Evolutionary conservation across 2,888 invertebrate genomes (phyloP).

Genomic region (Pristionchus maxplancki): DNA sequence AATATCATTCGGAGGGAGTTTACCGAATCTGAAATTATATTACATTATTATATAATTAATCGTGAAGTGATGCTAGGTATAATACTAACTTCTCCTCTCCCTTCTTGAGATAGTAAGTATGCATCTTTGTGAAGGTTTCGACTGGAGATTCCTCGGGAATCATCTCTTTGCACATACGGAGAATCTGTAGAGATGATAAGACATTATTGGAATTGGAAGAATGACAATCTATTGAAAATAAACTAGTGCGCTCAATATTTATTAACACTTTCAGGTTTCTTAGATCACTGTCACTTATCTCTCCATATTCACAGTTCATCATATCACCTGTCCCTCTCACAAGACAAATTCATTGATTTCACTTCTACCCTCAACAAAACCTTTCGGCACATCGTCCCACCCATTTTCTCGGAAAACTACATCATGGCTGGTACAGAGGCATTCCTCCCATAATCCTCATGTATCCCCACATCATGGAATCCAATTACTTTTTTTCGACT

Average conservation of each 20-base stretch:
- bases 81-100: constrained; percentile 28
- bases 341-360: neutral
- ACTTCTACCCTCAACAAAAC: neutral
- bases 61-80: neutral
- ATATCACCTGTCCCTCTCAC: neutral
- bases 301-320: neutral
- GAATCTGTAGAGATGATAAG: neutral
- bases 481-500: neutral
- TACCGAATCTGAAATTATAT: neutral
- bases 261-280: neutral
- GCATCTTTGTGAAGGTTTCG: constrained; percentile 13
- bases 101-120: constrained; percentile 41
- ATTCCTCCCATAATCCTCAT: neutral
- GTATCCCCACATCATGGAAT: neutral
- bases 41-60: too few relatives aligned
- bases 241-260: neutral
- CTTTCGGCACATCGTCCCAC: neutral
- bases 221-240: neutral
- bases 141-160: neutral
- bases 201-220: neutral
- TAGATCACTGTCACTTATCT: neutral
- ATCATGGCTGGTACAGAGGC: neutral
- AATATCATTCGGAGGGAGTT: neutral
- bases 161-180: neutral
- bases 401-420: neutral